Evolutionary conservation across 1,140 invertebrate genomes (phyloP).

Genomic region (Scaptomyza hsui): DNA sequence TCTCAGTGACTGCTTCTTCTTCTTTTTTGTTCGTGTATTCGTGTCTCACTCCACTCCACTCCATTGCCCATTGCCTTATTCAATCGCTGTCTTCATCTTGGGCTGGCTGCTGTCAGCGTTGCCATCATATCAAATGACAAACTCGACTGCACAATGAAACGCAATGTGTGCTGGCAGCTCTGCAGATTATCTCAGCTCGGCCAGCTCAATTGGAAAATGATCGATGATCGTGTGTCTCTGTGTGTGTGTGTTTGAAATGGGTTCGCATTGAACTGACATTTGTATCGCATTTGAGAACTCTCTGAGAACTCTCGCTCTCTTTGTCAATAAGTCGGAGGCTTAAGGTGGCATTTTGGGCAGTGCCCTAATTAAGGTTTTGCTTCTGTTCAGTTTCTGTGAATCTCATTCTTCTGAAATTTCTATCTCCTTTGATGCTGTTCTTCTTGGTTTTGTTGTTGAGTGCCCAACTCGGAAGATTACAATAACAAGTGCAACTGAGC

Average conservation of each 20-base stretch:
- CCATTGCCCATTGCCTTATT: not conserved
- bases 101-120: slow-evolving; percentile 57
- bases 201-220: slow-evolving; percentile 73
- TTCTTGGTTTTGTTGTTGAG: no score
- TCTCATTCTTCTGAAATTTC: not conserved
- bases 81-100: slow-evolving; percentile 45
- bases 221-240: slow-evolving; percentile 53
- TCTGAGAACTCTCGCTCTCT: not conserved
- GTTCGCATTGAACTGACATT: slow-evolving; percentile 6
- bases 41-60: not conserved
- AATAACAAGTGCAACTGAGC: slow-evolving; percentile 5
- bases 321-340: slow-evolving; percentile 31
- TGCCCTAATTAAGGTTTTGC: slow-evolving; percentile 46
- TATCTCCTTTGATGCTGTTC: not conserved
- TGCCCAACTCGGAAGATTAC: not conserved
- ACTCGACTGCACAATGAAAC: slow-evolving; percentile 55
- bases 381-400: slow-evolving; percentile 15
- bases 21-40: not conserved
- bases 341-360: slow-evolving; percentile 36
- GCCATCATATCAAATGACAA: slow-evolving; percentile 76
- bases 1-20: no score
- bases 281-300: not conserved
- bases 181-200: slow-evolving; percentile 58
- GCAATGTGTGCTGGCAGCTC: slow-evolving; percentile 51
- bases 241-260: slow-evolving; percentile 13